Evolutionary conservation across 2,888 invertebrate species (phyloP), one percentile per base, ranked within the genome.

Genomic region (Philhelius pedissequus): DNA sequence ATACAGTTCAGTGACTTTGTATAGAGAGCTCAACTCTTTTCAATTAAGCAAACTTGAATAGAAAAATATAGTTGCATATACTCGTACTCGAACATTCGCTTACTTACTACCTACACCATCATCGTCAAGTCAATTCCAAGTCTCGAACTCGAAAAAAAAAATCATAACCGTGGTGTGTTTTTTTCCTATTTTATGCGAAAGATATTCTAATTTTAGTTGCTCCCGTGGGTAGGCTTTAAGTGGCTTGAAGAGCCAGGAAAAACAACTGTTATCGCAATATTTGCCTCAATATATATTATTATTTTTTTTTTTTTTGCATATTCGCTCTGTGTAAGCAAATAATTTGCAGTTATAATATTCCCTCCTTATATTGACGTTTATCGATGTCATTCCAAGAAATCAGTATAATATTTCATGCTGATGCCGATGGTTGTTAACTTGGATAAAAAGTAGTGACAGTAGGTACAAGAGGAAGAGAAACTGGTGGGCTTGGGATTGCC

Each of bases 141-240:
- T 27, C 25, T 40, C 18, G 52, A 69, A 70, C 3, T 45, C 32
- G 25, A 38, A 40, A 43, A 25, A 69, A 70, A 52, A 7, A 9
- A 43, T 66, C 71, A 71, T 69, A 83, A 82, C 77, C 48, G 25
- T 25, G 22, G 20, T 38, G 18, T n/a, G 18, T 13, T 38, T 56
- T 38, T 64, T 69, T 30, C 27, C 20, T 38, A 66, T 48, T 81
- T 66, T 70, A 82, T 78, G 69, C 35, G 58, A 83, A 64, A 80
- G 75, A 84, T 84, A 84, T 84, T 84, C 84, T 84, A 84, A 84
- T 84, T 80, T 84, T 76, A 84, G 84, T 84, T 76, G 84, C 75
- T 80, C 80, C 84, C 84, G 84, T 84, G 84, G 84, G 84, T 84
- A 84, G 84, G 84, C 84, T 84, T 84, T 84, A 84, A 84, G 84